A percentile compares a stretch with the other conserved stretches of the same genome.
Conservation (phyloP, 2,797 vertebrate species). For the Stomatorhinus walkeri region DNA sequence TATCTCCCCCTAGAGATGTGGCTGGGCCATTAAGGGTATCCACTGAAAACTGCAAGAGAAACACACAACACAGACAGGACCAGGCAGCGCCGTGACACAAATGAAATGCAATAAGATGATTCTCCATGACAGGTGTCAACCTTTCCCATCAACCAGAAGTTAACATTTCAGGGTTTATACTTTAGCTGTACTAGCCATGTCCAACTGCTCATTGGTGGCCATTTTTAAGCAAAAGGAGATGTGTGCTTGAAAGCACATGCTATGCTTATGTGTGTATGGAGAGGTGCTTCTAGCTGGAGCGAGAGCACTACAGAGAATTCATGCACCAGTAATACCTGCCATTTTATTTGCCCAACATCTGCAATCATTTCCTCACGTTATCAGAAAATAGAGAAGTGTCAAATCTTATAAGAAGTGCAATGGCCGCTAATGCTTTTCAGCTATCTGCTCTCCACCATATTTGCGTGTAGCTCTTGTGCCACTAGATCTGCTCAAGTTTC, state of each 20-base stretch:
- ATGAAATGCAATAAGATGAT: background rate
- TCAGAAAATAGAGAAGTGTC: constrained; percentile 2
- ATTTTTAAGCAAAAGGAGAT: background rate
- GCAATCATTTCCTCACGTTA: background rate
- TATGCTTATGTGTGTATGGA: background rate
- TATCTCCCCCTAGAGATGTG: background rate
- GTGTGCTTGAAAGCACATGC: background rate
- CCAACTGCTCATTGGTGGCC: background rate
- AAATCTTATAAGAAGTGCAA: background rate
- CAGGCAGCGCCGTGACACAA: background rate
- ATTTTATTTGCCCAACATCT: background rate
- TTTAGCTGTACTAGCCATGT: background rate
- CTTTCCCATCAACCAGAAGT: background rate
- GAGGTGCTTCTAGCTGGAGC: background rate
- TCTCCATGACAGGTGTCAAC: background rate
- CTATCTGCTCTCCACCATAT: background rate
- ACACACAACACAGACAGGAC: background rate
- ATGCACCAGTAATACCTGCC: background rate
- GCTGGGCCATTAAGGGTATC: background rate
- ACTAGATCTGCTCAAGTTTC: background rate
- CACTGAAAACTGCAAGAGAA: background rate
- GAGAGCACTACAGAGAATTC: background rate
- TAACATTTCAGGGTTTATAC: background rate
- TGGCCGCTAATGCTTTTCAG: background rate
- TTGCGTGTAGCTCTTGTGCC: background rate